Evolutionary conservation across 2,888 invertebrate species (phyloP).

Genomic region (Sminthurinus aureus): DNA sequence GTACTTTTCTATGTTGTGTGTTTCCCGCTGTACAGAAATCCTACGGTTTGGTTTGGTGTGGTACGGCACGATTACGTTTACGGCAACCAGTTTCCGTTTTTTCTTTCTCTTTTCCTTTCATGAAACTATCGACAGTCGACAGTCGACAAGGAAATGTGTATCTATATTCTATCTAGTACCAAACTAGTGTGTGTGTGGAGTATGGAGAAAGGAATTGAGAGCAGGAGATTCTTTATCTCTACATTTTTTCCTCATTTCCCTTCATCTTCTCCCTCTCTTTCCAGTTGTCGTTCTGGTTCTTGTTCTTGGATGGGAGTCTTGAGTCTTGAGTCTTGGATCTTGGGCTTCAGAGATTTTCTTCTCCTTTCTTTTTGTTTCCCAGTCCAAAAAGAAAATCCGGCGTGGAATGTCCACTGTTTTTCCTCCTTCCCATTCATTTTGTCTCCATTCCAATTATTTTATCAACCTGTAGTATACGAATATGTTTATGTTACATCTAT

Average conservation of each 20-base stretch:
- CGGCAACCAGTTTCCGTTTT: slow-evolving; percentile 25
- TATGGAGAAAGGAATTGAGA: not conserved
- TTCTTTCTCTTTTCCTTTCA: not conserved
- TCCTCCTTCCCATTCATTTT: not conserved
- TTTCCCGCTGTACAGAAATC: not conserved
- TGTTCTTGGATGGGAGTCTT: no score
- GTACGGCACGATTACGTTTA: slow-evolving; percentile 9
- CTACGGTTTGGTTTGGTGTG: no score
- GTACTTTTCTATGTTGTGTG: slow-evolving; percentile 6
- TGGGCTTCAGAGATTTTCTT: not conserved
- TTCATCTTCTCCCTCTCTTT: not conserved
- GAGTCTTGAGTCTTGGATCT: not conserved
- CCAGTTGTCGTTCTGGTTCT: not conserved
- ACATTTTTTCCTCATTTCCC: slow-evolving; percentile 31
- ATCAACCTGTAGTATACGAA: not conserved
- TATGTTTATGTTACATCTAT: no score
- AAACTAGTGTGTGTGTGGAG: not conserved
- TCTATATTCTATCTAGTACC: no score
- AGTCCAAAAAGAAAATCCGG: not conserved
- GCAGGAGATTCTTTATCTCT: slow-evolving; percentile 28
- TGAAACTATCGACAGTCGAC: slow-evolving; percentile 15
- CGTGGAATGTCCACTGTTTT: not conserved
- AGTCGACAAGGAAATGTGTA: not conserved
- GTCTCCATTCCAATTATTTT: not conserved
- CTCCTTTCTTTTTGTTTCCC: not conserved